Percentiles rank a stretch among this genome's conserved stretches.
These are phyloP conservation scores for Sarcophaga bullata DNA, from an alignment of 1,140 invertebrate genomes.

Conservation along the genomic window DNA sequence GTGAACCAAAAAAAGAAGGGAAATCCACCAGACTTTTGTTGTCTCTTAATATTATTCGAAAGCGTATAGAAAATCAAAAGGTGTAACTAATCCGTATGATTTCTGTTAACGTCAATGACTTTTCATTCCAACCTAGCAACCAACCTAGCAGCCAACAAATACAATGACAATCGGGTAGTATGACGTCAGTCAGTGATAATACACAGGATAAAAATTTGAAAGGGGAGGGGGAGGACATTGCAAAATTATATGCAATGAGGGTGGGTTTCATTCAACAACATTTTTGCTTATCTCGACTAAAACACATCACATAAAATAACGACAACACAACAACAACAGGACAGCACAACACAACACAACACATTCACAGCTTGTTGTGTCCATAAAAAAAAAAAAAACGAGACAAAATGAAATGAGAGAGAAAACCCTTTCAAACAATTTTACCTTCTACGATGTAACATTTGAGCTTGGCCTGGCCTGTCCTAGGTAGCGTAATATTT, in stretches of 20 bases:
- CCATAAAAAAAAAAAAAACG: not conserved
- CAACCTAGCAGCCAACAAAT: too few relatives aligned
- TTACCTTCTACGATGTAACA: not conserved
- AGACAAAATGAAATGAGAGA: not conserved
- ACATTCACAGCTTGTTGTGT: conserved; percentile 4
- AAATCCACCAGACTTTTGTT: too few relatives aligned
- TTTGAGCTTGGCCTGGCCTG: not conserved
- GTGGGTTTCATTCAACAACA: not conserved
- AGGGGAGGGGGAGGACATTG: not conserved
- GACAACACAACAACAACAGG: too few relatives aligned
- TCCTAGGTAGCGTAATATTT: not conserved
- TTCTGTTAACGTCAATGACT: not conserved
- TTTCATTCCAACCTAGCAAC: too few relatives aligned
- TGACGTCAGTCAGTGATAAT: conserved; percentile 4
- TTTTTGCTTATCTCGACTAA: not conserved
- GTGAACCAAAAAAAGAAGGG: too few relatives aligned
- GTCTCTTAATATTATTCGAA: not conserved
- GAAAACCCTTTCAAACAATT: not conserved
- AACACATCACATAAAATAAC: not conserved
- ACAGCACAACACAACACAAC: too few relatives aligned
- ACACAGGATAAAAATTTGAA: not conserved
- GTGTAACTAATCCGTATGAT: conserved; percentile 15
- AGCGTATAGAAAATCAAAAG: conserved; percentile 20
- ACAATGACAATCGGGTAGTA: too few relatives aligned
- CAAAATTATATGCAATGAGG: not conserved